These are phyloP conservation scores for Ceyx margarethae DNA, from an alignment of 2,113 vertebrate species.

Conservation along the genomic window DNA sequence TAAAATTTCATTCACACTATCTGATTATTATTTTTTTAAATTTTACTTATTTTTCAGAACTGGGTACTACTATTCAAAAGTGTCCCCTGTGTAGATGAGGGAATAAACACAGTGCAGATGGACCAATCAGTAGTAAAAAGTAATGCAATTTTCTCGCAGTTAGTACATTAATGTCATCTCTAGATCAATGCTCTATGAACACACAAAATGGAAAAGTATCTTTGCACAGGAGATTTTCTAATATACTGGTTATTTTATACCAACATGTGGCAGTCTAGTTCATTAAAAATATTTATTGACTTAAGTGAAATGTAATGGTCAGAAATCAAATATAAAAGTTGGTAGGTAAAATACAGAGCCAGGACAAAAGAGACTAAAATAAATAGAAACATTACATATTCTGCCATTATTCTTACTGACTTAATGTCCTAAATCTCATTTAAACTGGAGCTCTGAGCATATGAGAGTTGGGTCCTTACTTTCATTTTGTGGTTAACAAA, in stretches of 20 bases:
- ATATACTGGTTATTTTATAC: not conserved
- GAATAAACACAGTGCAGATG: not conserved
- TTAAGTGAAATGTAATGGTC: not conserved
- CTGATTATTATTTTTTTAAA: not conserved
- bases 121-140: not conserved
- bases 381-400: not conserved
- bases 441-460: not conserved
- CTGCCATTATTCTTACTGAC: not conserved
- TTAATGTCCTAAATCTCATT: not conserved
- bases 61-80: not conserved
- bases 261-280: not conserved
- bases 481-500: not conserved
- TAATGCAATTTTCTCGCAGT: not conserved
- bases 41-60: not conserved
- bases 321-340: not conserved
- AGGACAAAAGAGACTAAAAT: not conserved
- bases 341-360: not conserved
- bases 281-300: not conserved
- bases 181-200: not conserved
- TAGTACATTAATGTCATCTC: not conserved
- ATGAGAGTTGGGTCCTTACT: not conserved
- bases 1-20: not conserved
- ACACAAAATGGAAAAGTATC: not conserved
- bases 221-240: not conserved
- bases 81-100: not conserved